These are phyloP conservation scores for Dipodomys merriami DNA, from an alignment of 2,113 vertebrate species.

Conservation along the genomic window DNA sequence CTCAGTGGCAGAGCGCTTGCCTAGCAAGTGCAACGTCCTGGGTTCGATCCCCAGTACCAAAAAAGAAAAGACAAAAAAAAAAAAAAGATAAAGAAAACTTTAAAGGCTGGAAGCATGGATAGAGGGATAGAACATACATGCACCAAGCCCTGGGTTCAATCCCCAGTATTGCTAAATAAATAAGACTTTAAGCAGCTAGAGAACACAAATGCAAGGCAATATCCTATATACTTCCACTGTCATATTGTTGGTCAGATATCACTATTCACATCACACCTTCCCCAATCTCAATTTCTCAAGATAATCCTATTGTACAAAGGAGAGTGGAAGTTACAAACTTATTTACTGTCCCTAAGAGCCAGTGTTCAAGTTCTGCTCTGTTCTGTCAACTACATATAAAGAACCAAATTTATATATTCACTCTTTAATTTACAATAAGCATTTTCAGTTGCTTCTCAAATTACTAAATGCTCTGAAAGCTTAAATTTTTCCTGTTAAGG, in stretches of 20 bases:
- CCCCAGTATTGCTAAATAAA: not conserved
- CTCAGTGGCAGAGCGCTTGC: too few species aligned
- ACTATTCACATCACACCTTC: constrained; percentile 3
- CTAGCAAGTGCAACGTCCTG: too few species aligned
- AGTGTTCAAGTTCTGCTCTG: constrained; percentile 9
- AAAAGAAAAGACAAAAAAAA: too few species aligned
- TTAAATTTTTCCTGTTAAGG: not conserved
- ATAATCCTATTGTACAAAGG: not conserved
- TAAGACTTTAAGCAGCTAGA: not conserved
- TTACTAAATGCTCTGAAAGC: not conserved
- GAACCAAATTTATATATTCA: not conserved
- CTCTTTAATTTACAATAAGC: constrained; percentile 9
- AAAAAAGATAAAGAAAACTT: too few species aligned
- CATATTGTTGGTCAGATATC: not conserved
- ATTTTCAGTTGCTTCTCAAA: constrained; percentile 18
- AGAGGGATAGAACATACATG: too few species aligned
- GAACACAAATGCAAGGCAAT: not conserved
- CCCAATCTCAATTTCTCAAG: not conserved
- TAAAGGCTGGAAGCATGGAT: too few species aligned
- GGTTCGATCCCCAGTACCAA: too few species aligned
- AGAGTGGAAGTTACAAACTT: not conserved
- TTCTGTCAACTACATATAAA: not conserved
- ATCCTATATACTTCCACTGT: not conserved
- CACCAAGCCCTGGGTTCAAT: too few species aligned
- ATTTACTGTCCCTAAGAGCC: not conserved